Evolutionary conservation across 2,797 vertebrate species (phyloP).

Genomic region (Hydrophis major): DNA sequence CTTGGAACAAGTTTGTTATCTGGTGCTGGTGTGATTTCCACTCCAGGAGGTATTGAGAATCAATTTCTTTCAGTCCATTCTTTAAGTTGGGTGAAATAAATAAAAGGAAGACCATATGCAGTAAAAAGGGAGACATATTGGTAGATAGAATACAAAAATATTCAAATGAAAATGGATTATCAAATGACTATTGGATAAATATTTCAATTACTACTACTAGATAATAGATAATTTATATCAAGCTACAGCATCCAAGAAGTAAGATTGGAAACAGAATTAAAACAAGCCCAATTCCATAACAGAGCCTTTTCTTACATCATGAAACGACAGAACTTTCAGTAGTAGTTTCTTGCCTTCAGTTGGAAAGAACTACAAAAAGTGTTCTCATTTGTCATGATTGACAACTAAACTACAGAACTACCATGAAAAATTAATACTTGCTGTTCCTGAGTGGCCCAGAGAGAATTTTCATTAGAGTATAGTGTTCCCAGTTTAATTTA

Average conservation of each 20-base stretch:
- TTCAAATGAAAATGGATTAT: neutral
- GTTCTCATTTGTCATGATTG: conserved; percentile 6
- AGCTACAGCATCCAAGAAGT: neutral
- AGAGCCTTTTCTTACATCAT: neutral
- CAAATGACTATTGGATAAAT: neutral
- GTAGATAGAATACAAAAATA: neutral
- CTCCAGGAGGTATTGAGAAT: neutral
- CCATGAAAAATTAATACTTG: conserved; percentile 24
- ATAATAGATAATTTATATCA: neutral
- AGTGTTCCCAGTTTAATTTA: conserved; percentile 22
- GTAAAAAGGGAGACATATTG: neutral
- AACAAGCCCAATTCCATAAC: neutral
- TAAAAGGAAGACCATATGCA: neutral
- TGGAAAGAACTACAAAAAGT: neutral
- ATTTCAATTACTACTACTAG: neutral
- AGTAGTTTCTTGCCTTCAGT: neutral
- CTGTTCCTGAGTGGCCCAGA: neutral
- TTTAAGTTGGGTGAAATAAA: neutral
- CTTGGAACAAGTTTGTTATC: neutral
- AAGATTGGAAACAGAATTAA: neutral
- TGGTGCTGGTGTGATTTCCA: neutral
- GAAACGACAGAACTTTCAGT: neutral
- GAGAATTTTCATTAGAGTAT: conserved; percentile 16
- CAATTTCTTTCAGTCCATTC: neutral
- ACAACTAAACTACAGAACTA: neutral